These are phyloP conservation scores for Hydrolagus colliei DNA, from an alignment of 2,797 vertebrate genomes.

Conservation along the genomic window DNA sequence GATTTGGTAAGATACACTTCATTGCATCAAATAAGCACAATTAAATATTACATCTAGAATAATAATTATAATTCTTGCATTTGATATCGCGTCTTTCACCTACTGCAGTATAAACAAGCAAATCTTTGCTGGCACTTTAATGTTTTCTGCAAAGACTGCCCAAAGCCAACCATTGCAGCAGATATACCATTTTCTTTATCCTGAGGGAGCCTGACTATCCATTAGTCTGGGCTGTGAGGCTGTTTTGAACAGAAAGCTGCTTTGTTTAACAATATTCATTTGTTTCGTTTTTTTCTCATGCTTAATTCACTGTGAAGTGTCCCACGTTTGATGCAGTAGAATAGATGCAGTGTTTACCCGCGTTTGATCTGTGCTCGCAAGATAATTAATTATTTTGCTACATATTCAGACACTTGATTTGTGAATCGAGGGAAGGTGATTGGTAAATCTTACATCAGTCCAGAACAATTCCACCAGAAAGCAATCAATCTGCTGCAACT, in stretches of 20 bases:
- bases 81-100: neutral
- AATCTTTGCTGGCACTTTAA: neutral
- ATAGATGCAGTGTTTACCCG: neutral
- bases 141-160: neutral
- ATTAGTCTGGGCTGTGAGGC: neutral
- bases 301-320: neutral
- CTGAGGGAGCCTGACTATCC: neutral
- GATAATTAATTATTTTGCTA: neutral
- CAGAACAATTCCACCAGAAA: too few species aligned
- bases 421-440: neutral
- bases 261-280: neutral
- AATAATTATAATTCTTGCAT: neutral
- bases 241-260: neutral
- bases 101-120: neutral
- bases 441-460: too few species aligned
- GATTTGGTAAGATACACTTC: neutral
- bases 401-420: slow-evolving; percentile 1
- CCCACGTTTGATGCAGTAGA: neutral
- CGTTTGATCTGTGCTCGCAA: neutral
- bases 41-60: neutral
- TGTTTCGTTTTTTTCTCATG: neutral
- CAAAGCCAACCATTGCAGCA: neutral
- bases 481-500: too few species aligned
- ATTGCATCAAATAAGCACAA: neutral
- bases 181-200: neutral